Evolutionary conservation across 1,140 invertebrate species (phyloP), one percentile per base, ranked within the genome.

Genomic region (Hycleus cichorii): DNA sequence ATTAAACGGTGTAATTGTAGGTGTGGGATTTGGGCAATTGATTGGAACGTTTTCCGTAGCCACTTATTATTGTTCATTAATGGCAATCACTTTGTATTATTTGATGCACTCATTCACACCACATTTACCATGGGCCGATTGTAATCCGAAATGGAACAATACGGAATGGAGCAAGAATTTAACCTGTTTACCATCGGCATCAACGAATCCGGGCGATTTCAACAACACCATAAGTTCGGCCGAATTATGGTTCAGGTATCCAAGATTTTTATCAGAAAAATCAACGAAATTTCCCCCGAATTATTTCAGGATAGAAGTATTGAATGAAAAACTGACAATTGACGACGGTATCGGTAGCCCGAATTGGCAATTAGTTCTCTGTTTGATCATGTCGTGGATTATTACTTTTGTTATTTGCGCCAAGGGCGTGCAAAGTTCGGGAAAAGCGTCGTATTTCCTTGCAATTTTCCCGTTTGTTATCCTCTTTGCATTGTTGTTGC

Each of bases 401-500:
- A 71, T 85, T 4, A 84, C 93, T 24, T 92, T 88, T 69, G 65
- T 86, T 25, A 84, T 91, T 48, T 81, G 92, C 10, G 82, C 87
- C 49, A 85, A 84, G 66, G 92, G 92, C 32, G 86, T 94, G 0
- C 83, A 85, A 68, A 86, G 83, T 62, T 85, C 85, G 0, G 88
- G 88, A 44, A 89, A 88, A 73, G 86, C 83, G 0, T 80, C 89
- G 1, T 93, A 93, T 69, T 92, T 93, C 70, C 81, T 91, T 1
- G 91, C 91, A 0, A 72, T 92, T 1, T 94, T 93, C 70, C 91
- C 91, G 0, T 94, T 93, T 67, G 77, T 92, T 0, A 82, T 93
- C 9, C 79, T 95, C 59, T 75, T 90, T 3, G 81, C 84, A 1
- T 70, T 95, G 1, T 76, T 95, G 0, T 78, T 89, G 4, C 80